Conservation (phyloP, 2,797 vertebrate genomes). For the Alauda arvensis region DNA sequence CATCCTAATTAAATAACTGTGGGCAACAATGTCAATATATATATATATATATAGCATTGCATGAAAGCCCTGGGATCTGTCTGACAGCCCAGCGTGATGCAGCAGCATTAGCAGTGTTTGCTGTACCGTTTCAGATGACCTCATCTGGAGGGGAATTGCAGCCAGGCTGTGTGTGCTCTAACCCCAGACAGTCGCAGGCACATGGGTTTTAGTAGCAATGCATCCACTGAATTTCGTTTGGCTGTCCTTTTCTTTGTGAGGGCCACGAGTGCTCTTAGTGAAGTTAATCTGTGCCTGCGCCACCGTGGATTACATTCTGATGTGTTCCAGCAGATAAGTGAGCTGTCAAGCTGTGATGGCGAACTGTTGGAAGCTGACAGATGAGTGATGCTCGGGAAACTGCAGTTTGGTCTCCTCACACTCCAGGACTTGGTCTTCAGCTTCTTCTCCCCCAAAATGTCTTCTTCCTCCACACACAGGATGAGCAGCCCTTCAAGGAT, state of each 20-base stretch:
- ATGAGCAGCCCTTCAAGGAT: background rate
- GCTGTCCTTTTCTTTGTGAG: background rate
- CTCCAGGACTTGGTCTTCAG: background rate
- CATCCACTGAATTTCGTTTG: background rate
- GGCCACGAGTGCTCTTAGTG: background rate
- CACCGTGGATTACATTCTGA: background rate
- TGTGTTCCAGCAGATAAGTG: background rate
- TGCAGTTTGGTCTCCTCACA: background rate
- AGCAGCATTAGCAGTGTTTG: conserved; percentile 19
- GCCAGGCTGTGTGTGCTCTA: background rate
- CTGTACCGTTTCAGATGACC: background rate
- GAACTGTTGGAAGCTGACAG: background rate
- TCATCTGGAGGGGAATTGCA: conserved; percentile 19
- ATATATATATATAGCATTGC: background rate
- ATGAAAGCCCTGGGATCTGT: conserved; percentile 15
- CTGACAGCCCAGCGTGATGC: conserved; percentile 44
- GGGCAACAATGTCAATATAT: background rate
- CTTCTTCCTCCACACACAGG: background rate
- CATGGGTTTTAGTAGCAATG: conserved; percentile 14
- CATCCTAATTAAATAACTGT: conserved; percentile 26
- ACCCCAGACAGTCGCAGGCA: conserved; percentile 42
- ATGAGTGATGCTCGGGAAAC: background rate
- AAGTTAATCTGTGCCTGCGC: background rate
- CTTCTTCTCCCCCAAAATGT: background rate
- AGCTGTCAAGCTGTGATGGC: background rate